Percentiles rank a stretch among this genome's conserved stretches.
These are phyloP conservation scores for Limnephilus auricula DNA, from an alignment of 2,888 invertebrate species.

Conservation along the genomic window DNA sequence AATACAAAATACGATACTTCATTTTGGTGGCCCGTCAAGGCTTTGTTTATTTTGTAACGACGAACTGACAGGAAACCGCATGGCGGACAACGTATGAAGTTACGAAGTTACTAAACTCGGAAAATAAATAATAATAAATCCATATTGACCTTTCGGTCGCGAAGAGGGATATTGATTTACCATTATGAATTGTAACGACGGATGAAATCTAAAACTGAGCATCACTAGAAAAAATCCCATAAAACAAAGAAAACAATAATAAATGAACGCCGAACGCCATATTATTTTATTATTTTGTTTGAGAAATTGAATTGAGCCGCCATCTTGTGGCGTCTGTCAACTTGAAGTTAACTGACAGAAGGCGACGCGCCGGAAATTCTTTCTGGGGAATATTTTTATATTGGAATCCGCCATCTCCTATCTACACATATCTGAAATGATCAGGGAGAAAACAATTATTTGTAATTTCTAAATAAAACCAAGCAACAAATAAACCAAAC, in stretches of 20 bases:
- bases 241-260: background rate
- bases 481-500: background rate
- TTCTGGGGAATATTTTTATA: background rate
- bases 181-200: background rate
- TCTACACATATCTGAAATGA: background rate
- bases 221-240: background rate
- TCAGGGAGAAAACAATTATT: background rate
- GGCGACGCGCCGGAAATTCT: conserved; percentile 41
- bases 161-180: background rate
- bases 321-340: conserved; percentile 66
- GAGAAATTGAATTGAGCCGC: conserved; percentile 55
- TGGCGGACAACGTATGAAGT: conserved; percentile 5
- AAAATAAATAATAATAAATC: background rate
- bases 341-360: conserved; percentile 58
- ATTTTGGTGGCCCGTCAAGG: background rate
- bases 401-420: background rate
- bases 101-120: background rate
- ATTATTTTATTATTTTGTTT: background rate
- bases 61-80: conserved; percentile 45
- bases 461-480: background rate
- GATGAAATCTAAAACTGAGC: background rate
- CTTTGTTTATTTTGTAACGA: conserved; percentile 47
- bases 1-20: background rate
- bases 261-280: background rate
- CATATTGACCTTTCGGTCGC: background rate